Evolutionary conservation across 2,888 invertebrate genomes (phyloP), one percentile per base, ranked within the genome.

Genomic region (Calliscelio sp.): DNA sequence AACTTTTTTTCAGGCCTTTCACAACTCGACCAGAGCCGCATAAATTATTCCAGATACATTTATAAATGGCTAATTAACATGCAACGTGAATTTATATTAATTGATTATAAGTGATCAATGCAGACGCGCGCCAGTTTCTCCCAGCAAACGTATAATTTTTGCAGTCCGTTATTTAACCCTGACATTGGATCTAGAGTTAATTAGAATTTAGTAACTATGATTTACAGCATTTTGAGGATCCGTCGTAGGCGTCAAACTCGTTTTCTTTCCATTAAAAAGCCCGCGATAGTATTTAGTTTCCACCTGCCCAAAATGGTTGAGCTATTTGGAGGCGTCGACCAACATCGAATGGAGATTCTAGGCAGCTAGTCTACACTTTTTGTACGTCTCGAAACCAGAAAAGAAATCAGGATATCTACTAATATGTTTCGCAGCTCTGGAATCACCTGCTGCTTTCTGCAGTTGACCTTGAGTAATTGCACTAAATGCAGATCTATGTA

Each of bases 381-480:
- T 91, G 89, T 89, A 87, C 84, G 88, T 89, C 89, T 89, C 89
- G 82, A 71, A 79, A 70, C 86, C 78, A 86, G 80, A 85, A 86
- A 89, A 88, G 87, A 89, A 90, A 88, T 90, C 89, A 86, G 87
- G 85, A 88, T 89, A 89, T 91, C 88, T 89, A 86, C 90, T 89
- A 90, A 92, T 91, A 91, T 85, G 89, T 87, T 91, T 88, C 86
- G 83, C 79, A 83, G 81, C 80, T 79, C 77, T 57, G 59, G 83
- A 78, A 88, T 91, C 92, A 92, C 92, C 92, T 92, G 92, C 92
- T 89, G 88, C 80, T 55, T 63, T 71, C 87, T 88, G 89, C 88
- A 87, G 87, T 88, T 89, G 91, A 89, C 91, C 91, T 91, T 92
- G 91, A 89, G 89, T 90, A 91, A 91, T 91, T 91, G 90, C 89